Conservation (phyloP, 2,113 vertebrate species). For the Passerina amoena region DNA sequence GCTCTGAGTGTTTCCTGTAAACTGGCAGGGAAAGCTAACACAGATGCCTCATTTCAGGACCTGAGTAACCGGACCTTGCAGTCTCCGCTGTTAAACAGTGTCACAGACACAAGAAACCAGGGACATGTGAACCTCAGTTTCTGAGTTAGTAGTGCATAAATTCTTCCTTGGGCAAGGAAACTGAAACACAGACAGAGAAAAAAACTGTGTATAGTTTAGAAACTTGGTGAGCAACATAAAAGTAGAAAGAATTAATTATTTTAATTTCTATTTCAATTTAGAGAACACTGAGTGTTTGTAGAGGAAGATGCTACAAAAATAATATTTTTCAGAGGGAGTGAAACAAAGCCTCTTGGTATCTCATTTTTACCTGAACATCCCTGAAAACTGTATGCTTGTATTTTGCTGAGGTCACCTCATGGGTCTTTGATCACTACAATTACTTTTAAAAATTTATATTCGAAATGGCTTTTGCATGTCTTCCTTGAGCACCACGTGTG, state of each 20-base stretch:
- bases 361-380: not conserved
- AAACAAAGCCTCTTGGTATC: not conserved
- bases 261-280: not conserved
- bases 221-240: not conserved
- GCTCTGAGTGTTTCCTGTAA: not conserved
- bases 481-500: not conserved
- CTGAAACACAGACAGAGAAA: not conserved
- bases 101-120: not conserved
- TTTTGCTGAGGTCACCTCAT: not conserved
- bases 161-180: not conserved
- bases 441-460: conserved; percentile 43
- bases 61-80: not conserved
- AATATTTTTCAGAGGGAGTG: not conserved
- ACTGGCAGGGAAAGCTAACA: not conserved
- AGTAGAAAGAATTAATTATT: not conserved
- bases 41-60: not conserved
- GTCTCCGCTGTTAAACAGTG: not conserved
- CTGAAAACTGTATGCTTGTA: not conserved
- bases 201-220: not conserved
- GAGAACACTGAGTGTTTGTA: not conserved
- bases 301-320: not conserved
- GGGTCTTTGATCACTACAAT: not conserved
- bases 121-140: not conserved
- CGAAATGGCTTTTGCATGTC: conserved; percentile 30
- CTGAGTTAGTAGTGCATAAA: not conserved